Evolutionary conservation across 2,113 vertebrate genomes (phyloP), one percentile per base, ranked within the genome.

Genomic region (Potamarius usumacintae): DNA sequence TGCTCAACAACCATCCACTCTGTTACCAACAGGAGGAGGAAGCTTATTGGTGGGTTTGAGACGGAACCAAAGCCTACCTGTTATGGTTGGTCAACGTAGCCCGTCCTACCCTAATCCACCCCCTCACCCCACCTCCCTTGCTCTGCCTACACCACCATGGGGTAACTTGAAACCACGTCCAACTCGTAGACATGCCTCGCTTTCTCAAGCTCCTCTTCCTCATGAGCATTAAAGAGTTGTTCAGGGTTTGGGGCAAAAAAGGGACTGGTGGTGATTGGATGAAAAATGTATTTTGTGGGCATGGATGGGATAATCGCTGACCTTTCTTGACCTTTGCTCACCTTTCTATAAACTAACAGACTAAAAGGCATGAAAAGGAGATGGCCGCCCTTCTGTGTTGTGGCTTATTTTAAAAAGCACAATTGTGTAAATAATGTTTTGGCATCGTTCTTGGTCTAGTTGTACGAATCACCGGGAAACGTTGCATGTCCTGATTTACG

Each of bases 51-150:
- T 96, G 17, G 97, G 97, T 25, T 91, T 99, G 87, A 96, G 98
- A 89, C 95, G 97, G 88, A 99, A 99, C 92, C 98, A 97, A 91
- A 99, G 97, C 90, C 97, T 99, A 83, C 98, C 98, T 0, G 96
- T 95, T 60, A 95, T 99, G 92, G 95, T 97, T 72, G 96, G 96
- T 8, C 95, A 95, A 25, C 92, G 96, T 88, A 92, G 92, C 90
- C 90, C 94, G 0, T 67, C 84, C 48, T 87, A 60, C 55, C 91
- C 95, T 4, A 92, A 22, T 11, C 88, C 85, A 0, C 90, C 90
- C 57, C 89, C 90, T 50, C 94, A 93, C 88, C 95, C 95, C 9
- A 95, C 94, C 52, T 90, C 94, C 76, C 90, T 96, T 18, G 93
- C 93, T 71, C 88, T 95, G 8, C 93, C 93, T 2, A 93, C 92